Evolutionary conservation across 2,113 vertebrate species (phyloP), one percentile per base, ranked within the genome.

Genomic region (Phalacrocorax pelagicus): DNA sequence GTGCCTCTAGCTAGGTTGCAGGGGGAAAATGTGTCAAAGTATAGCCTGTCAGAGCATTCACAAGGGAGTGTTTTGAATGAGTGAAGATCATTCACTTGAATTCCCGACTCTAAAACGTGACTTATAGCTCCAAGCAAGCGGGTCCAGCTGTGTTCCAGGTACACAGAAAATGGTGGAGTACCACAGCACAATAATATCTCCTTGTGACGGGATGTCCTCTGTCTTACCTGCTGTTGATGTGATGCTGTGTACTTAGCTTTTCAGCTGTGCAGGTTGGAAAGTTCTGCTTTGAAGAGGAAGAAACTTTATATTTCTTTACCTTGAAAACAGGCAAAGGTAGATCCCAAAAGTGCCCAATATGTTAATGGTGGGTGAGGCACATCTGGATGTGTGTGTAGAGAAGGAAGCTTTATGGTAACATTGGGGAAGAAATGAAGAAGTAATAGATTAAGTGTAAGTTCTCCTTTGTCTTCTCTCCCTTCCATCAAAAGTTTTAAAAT

Each of bases 11-110:
- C 94, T 80, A 96, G 91, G 94, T 92, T 97, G 89, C 94, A 95
- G 96, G 96, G 95, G 93, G 79, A 97, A 93, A 95, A 95, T 92
- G 84, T 95, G 91, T 97, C 96, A 95, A 95, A 96, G 96, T 77
- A 88, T 96, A 96, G 91, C 87, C 94, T 97, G 95, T 96, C 96
- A 96, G 91, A 90, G 84, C 95, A 71, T 94, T 92, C 96, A 78
- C 91, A 58, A 70, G 95, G 93, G 96, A 95, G 89, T 86, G 96
- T 95, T 97, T 95, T 92, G 91, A 97, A 81, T 94, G 97, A 96
- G 74, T 88, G 92, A 90, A 96, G 93, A 96, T 97, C 96, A 96
- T 88, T 97, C 93, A 94, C 86, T 91, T 94, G 94, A 95, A 97
- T 97, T 96, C 96, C 95, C 92, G 86, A 10, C 65, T 89, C 91